A percentile compares a stretch with the other conserved stretches of the same genome.
phyloP scores from a whole-genome alignment of 2,797 vertebrate genomes.

The Catostomus latipinnis region DNA sequence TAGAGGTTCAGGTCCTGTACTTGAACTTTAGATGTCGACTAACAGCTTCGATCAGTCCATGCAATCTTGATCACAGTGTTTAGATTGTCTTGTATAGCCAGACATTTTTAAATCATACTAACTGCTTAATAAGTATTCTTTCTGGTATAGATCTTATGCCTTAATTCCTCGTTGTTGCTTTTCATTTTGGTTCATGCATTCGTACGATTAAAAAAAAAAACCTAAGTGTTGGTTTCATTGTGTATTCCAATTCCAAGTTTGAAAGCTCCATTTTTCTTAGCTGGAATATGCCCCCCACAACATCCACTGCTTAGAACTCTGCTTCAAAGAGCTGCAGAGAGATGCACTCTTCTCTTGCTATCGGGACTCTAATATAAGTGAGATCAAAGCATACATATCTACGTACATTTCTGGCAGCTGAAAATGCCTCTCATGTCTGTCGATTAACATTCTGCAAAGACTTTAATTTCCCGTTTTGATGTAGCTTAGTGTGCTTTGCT shows the following conservation, averaged over 20 bases:
- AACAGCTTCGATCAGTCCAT: slow-evolving; percentile 59
- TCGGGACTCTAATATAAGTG: slow-evolving; percentile 2
- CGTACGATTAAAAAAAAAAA: neutral
- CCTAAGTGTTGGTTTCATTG: slow-evolving; percentile 3
- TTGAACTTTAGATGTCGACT: slow-evolving; percentile 58
- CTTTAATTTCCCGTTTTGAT: slow-evolving; percentile 20
- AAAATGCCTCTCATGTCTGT: slow-evolving; percentile 36
- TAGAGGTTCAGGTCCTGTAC: slow-evolving; percentile 64
- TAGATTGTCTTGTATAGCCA: slow-evolving; percentile 37
- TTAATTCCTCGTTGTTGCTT: neutral
- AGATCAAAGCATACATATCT: slow-evolving; percentile 36
- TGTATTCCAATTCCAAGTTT: slow-evolving; percentile 35
- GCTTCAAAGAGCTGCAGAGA: slow-evolving; percentile 32
- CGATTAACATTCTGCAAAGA: slow-evolving; percentile 14
- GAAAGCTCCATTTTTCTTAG: slow-evolving; percentile 9
- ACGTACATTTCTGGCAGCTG: slow-evolving; percentile 19
- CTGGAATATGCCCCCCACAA: too few species aligned
- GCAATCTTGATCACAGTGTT: slow-evolving; percentile 62
- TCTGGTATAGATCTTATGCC: neutral
- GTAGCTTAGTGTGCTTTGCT: neutral
- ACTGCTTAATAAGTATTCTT: slow-evolving; percentile 45
- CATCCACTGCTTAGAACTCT: neutral
- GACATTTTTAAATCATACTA: too few species aligned
- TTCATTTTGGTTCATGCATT: neutral
- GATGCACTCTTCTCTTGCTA: slow-evolving; percentile 29